Conservation (phyloP, 2,888 invertebrate genomes). For the Orthonychiurus folsomi region DNA sequence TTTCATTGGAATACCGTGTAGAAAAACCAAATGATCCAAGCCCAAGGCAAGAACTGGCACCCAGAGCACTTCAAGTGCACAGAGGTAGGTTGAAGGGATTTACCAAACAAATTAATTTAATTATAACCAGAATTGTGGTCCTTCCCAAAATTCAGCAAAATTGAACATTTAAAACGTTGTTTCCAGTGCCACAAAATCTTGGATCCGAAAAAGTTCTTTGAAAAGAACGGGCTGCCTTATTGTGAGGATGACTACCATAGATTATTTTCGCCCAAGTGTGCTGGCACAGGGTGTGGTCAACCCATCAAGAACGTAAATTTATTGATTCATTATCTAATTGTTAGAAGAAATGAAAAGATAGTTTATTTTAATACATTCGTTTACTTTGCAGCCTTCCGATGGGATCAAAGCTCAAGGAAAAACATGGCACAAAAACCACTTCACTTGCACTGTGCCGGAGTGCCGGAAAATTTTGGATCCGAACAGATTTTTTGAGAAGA, state of each 20-base stretch:
- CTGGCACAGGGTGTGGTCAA: slow-evolving; percentile 12
- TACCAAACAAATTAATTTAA: too few relatives aligned
- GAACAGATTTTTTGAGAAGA: slow-evolving; percentile 27
- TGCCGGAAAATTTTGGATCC: slow-evolving; percentile 25
- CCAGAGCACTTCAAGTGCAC: slow-evolving; percentile 33
- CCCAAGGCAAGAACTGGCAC: slow-evolving; percentile 32
- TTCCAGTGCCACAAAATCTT: slow-evolving; percentile 20
- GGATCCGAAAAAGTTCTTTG: slow-evolving; percentile 26
- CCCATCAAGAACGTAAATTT: slow-evolving; percentile 1
- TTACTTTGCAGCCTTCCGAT: neutral
- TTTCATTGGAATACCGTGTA: too few relatives aligned
- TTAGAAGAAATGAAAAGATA: neutral
- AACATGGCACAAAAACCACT: slow-evolving; percentile 23
- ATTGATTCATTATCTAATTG: neutral
- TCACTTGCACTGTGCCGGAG: slow-evolving; percentile 25
- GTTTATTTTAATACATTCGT: neutral
- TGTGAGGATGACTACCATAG: slow-evolving; percentile 34
- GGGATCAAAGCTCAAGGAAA: slow-evolving; percentile 22
- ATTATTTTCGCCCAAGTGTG: slow-evolving; percentile 30
- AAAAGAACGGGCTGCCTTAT: slow-evolving; percentile 33
- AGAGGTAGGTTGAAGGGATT: too few relatives aligned
- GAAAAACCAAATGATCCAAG: slow-evolving; percentile 9
- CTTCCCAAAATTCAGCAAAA: too few relatives aligned
- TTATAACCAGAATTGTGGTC: too few relatives aligned
- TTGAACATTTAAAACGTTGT: too few relatives aligned